Evolutionary conservation across 2,888 invertebrate species (phyloP), one percentile per base, ranked within the genome.

Genomic region (Spisula subtruncata): DNA sequence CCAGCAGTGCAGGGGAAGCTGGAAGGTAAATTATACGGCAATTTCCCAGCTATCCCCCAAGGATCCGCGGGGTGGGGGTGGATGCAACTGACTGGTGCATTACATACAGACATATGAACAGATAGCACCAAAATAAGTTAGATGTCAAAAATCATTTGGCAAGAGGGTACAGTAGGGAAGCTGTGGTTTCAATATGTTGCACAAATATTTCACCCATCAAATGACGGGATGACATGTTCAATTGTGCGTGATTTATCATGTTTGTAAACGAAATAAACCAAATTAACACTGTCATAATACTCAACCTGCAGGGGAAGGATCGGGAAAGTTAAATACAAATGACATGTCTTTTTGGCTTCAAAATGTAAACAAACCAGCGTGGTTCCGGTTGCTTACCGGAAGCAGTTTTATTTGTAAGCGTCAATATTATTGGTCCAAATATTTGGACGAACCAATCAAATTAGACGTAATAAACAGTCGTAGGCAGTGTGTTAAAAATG

Each of bases 291-390:
- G n/a, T 25, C 18, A 75, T 35, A 75, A 75, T 2, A n/a, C 75
- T 29, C 16, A 48, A 75, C 75, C 85, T 79, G 79, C 20, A 48
- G 79, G 6, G 20, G 71, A 54, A 18, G 87, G 87, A 25, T 88
- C 82, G 29, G 89, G 87, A 83, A 93, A 93, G 60, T 93, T 93
- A 71, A 93, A 93, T 32, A 66, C 66, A 56, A 93, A 93, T 81
- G 90, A 89, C 93, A 92, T 93, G 12, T 2, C 60, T n/a, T 48
- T 12, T 48, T 48, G 8, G 8, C 5, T 8, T 51, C 25, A n/a
- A n/a, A n/a, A n/a, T 25, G 60, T 25, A 12, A 92, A 90, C 89
- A 92, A 84, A 88, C 16, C n/a, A 89, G 90, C 87, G 85, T 90
- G 92, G 60, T 66, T 82, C 81, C 81, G 83, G 83, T 79, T 83